Base-by-base conservation (phyloP, 2,888 invertebrate genomes). In the Nudaria mundana region DNA sequence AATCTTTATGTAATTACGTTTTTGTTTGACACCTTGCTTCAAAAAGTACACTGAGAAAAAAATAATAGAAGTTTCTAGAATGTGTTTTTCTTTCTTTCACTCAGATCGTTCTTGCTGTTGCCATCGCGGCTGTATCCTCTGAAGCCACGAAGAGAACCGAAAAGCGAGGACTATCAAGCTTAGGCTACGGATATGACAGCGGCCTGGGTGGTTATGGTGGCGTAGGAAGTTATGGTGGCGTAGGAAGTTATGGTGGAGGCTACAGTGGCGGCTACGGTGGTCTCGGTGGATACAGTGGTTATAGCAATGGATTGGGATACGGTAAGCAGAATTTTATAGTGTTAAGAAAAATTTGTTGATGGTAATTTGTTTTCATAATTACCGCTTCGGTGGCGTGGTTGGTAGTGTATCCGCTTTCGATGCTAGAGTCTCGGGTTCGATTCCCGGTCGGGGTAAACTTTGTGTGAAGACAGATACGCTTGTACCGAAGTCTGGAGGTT, bases 111-210 rank as follows among this genome's bases (percentile, higher is more conserved):
- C 72, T 77, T 39, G 79, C 76, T 31, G 69, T 87, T 10, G 68
- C 77, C 48, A 40, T 82, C 30, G 74, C 75, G 49, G 86, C 84
- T 42, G 81, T 77, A 22, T 73, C 71, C 66, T 88, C 87, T 34
- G 86, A 85, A 35, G 85, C 82, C 24, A 81, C 73, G 25, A 88
- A 88, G 72, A 87, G 87, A 69, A 82, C 84, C 37, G 86, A 89
- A 55, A 88, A 89, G 63, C 79, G 89, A 25, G 88, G 86, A 52
- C 74, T 90, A 32, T 70, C 81, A 40, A 67, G 78, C 46, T 77
- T 89, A 37, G 86, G 89, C 5, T 82, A 85, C 51, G 84, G 80
- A 37, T 63, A 43, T 36, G 35, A 31, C 25, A 29, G 15, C 4
- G 37, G 32, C 15, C 73, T 38, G 81, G 84, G 72, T 34, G 82